A percentile compares a stretch with the other conserved stretches of the same genome.
Evolutionary conservation across 1,140 invertebrate species (phyloP).

Genomic region (Hylyphantes graminicola): DNA sequence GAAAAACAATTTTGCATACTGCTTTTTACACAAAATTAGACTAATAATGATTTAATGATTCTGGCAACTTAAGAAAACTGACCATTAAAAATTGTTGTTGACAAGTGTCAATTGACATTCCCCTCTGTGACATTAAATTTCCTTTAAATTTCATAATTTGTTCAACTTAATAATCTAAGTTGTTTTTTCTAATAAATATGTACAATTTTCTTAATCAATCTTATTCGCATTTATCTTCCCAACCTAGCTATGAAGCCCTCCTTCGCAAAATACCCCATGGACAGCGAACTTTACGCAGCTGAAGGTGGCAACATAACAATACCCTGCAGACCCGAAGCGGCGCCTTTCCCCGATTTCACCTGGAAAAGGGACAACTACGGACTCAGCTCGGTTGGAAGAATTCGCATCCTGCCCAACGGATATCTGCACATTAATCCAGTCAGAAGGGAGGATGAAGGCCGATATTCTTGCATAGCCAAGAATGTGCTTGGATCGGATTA

Average conservation of each 20-base stretch:
- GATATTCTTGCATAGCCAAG: conserved; percentile 88
- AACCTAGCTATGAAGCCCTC: conserved; percentile 82
- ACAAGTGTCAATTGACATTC: too few relatives aligned
- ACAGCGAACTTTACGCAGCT: conserved; percentile 88
- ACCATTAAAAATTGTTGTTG: too few relatives aligned
- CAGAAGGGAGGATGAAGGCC: conserved; percentile 85
- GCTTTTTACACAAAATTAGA: too few relatives aligned
- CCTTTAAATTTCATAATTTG: too few relatives aligned
- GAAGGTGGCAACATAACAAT: conserved; percentile 92
- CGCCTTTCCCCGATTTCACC: conserved; percentile 86
- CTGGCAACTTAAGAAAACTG: too few relatives aligned
- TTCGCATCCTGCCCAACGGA: conserved; percentile 81
- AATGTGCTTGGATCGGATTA: conserved; percentile 83
- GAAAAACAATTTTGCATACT: too few relatives aligned
- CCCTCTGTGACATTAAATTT: too few relatives aligned
- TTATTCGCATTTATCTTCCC: background rate
- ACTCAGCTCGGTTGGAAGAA: conserved; percentile 77
- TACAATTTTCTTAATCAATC: too few relatives aligned
- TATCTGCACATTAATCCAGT: conserved; percentile 89
- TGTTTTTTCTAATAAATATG: too few relatives aligned
- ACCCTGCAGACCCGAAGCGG: conserved; percentile 92
- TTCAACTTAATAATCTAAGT: too few relatives aligned
- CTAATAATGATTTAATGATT: too few relatives aligned
- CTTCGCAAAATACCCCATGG: conserved; percentile 89
- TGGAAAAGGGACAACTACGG: conserved; percentile 93